Evolutionary conservation across 2,888 invertebrate genomes (phyloP).

Genomic region (Boloria selene): DNA sequence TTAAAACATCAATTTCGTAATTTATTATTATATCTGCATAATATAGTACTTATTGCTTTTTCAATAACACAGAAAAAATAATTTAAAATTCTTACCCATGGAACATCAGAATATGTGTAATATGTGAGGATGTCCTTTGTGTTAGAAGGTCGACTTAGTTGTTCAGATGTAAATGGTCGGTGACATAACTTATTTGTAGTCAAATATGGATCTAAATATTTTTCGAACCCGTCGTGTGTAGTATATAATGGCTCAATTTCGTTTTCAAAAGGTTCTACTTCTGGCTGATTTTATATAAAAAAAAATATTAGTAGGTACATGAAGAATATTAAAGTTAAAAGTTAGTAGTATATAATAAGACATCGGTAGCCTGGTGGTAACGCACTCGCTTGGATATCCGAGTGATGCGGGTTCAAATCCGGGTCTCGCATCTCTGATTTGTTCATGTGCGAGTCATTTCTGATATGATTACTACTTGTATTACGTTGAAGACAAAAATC

Average conservation of each 20-base stretch:
- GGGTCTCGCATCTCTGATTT: no score
- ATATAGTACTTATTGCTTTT: background rate
- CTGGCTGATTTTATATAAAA: slow-evolving; percentile 44
- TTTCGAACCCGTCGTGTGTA: slow-evolving; percentile 68
- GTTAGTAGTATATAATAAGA: no score
- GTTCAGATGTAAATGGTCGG: slow-evolving; percentile 66
- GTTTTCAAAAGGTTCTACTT: slow-evolving; percentile 54
- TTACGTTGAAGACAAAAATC: no score
- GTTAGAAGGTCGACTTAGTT: slow-evolving; percentile 55
- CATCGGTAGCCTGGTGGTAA: no score
- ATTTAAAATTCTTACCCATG: slow-evolving; percentile 57
- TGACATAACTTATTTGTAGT: slow-evolving; percentile 69
- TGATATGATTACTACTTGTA: no score
- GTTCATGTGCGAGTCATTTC: no score
- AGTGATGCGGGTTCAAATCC: no score
- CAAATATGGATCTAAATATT: slow-evolving; percentile 70
- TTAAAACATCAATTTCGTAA: background rate
- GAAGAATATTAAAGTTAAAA: background rate
- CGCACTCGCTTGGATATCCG: no score
- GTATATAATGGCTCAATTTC: slow-evolving; percentile 64
- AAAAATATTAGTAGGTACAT: background rate
- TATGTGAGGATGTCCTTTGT: slow-evolving; percentile 66
- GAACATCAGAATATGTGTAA: slow-evolving; percentile 63
- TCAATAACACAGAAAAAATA: slow-evolving; percentile 2
- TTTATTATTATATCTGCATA: background rate